These are phyloP conservation scores for Porites australiensis DNA, from an alignment of 64 coral and sea anemone genomes.

Conservation along the genomic window DNA sequence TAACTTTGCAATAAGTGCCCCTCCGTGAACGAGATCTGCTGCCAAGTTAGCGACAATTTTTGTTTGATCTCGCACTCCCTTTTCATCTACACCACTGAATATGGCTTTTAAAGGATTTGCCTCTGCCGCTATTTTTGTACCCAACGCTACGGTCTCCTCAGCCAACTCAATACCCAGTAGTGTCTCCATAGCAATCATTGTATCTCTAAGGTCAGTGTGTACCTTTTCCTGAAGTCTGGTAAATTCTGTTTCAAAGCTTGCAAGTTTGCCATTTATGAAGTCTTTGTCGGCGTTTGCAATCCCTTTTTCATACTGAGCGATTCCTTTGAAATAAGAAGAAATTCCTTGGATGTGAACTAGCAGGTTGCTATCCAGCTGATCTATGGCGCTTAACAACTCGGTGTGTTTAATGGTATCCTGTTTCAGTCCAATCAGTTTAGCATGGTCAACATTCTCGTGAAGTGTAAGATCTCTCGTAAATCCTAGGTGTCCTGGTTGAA, in stretches of 20 bases:
- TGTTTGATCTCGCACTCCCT: slow-evolving; percentile 36
- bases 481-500: neutral
- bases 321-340: slow-evolving; percentile 55
- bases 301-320: slow-evolving; percentile 53
- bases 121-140: slow-evolving; percentile 26
- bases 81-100: slow-evolving; percentile 31
- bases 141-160: slow-evolving; percentile 3
- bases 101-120: slow-evolving; percentile 44
- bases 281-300: slow-evolving; percentile 49
- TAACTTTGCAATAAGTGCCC: neutral
- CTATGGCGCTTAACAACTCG: slow-evolving; percentile 45
- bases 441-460: slow-evolving; percentile 14
- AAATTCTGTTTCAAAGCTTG: neutral
- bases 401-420: slow-evolving; percentile 24
- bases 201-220: no score
- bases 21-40: neutral
- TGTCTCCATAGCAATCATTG: no score
- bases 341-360: slow-evolving; percentile 42
- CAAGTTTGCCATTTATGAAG: slow-evolving; percentile 41
- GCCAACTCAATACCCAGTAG: neutral
- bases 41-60: neutral
- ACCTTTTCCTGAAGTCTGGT: neutral
- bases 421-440: slow-evolving; percentile 30
- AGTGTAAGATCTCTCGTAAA: neutral
- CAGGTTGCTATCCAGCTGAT: slow-evolving; percentile 30